Evolutionary conservation across 2,113 vertebrate genomes (phyloP).

Genomic region (Gnathonemus echidnorhynchus): DNA sequence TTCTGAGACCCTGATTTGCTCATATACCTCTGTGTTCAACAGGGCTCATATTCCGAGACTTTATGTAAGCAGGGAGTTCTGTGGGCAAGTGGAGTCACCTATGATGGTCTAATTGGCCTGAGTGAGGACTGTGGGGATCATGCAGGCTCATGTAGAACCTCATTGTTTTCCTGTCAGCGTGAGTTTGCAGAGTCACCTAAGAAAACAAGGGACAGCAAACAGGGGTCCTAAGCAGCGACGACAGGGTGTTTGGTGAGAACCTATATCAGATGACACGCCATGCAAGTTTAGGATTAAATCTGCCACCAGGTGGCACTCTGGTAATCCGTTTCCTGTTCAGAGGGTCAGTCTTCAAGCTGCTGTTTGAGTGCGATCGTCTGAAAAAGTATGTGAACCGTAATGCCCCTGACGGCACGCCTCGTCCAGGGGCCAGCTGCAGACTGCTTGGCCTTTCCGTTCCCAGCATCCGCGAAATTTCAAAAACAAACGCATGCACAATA

Average conservation of each 20-base stretch:
- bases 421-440: slow-evolving; percentile 6
- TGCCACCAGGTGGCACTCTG: slow-evolving; percentile 39
- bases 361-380: slow-evolving; percentile 29
- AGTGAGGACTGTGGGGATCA: background rate
- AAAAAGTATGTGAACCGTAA: slow-evolving; percentile 29
- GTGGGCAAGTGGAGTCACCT: background rate
- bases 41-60: background rate
- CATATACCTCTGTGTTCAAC: background rate
- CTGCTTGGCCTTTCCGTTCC: slow-evolving; percentile 14
- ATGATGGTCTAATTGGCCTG: background rate
- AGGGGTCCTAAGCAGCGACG: background rate
- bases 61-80: background rate
- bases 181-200: background rate
- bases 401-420: slow-evolving; percentile 24
- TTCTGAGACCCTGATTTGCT: background rate
- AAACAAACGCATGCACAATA: background rate
- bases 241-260: background rate
- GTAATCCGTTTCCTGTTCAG: slow-evolving; percentile 25
- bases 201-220: background rate
- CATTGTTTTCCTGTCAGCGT: background rate
- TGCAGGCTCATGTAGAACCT: background rate
- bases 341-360: slow-evolving; percentile 15
- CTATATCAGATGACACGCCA: background rate
- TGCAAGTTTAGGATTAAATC: background rate
- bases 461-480: background rate